Conservation (phyloP, 2,888 invertebrate genomes). For the Machimus rusticus region DNA sequence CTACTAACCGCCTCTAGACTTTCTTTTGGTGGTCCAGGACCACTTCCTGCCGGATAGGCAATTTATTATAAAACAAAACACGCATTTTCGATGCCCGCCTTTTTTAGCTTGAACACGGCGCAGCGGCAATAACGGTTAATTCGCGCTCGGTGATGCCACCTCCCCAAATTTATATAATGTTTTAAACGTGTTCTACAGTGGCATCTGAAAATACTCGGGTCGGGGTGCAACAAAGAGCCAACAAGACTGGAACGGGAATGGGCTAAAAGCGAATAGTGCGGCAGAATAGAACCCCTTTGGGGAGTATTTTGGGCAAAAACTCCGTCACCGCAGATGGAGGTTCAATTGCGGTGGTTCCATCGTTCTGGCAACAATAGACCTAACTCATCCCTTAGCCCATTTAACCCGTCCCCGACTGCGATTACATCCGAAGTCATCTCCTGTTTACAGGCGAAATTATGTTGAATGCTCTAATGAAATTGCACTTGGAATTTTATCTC, state of each 20-base stretch:
- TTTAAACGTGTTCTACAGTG: background rate
- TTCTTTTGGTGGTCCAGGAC: background rate
- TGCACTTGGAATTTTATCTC: slow-evolving; percentile 48
- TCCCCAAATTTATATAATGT: background rate
- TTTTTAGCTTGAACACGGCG: background rate
- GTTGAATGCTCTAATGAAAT: slow-evolving; percentile 48
- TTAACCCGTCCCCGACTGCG: slow-evolving; percentile 39
- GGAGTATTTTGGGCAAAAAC: background rate
- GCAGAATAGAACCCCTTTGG: background rate
- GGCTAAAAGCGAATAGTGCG: background rate
- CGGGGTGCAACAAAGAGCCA: background rate
- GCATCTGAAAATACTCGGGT: background rate
- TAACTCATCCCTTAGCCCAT: slow-evolving; percentile 39
- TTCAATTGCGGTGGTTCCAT: slow-evolving; percentile 26
- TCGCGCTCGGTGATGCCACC: background rate
- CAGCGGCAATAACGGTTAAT: background rate
- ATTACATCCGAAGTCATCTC: slow-evolving; percentile 43
- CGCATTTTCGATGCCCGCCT: background rate
- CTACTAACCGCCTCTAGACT: too few species aligned
- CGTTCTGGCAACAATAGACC: background rate
- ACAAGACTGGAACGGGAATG: background rate
- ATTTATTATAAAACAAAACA: background rate
- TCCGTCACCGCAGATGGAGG: slow-evolving; percentile 25
- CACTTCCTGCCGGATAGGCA: background rate
- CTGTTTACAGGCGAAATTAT: slow-evolving; percentile 47